These are phyloP conservation scores for Drosophila seguyi DNA, from an alignment of 1,140 invertebrate species.

Conservation along the genomic window DNA sequence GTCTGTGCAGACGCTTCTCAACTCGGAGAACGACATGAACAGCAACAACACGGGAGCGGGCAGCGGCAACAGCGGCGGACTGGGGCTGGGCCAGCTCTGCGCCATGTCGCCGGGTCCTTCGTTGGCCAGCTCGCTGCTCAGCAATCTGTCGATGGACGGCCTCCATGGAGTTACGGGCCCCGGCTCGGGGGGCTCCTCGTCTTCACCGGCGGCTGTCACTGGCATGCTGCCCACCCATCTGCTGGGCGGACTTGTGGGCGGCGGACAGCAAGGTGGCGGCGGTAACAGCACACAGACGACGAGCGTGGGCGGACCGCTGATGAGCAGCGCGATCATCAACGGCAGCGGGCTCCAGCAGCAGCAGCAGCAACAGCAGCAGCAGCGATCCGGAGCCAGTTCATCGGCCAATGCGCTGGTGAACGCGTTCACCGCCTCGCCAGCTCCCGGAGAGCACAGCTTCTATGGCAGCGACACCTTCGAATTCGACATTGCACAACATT, in stretches of 20 bases:
- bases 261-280: slow-evolving; percentile 60
- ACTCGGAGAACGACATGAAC: slow-evolving; percentile 87
- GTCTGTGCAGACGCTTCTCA: slow-evolving; percentile 94
- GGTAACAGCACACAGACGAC: slow-evolving; percentile 68
- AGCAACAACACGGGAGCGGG: slow-evolving; percentile 77
- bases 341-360: slow-evolving; percentile 86
- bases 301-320: slow-evolving; percentile 88
- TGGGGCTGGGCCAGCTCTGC: slow-evolving; percentile 57
- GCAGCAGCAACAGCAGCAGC: slow-evolving; percentile 43
- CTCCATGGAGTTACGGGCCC: slow-evolving; percentile 41
- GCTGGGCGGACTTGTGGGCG: slow-evolving; percentile 77
- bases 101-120: slow-evolving; percentile 77
- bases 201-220: slow-evolving; percentile 36
- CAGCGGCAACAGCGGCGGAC: not conserved
- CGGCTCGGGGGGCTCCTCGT: slow-evolving; percentile 39
- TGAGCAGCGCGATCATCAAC: slow-evolving; percentile 89
- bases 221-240: slow-evolving; percentile 59
- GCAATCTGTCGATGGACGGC: slow-evolving; percentile 73
- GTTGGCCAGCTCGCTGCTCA: slow-evolving; percentile 71
- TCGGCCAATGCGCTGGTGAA: slow-evolving; percentile 65
- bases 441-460: slow-evolving; percentile 66
- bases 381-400: slow-evolving; percentile 75
- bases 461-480: slow-evolving; percentile 76
- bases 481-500: slow-evolving; percentile 83
- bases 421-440: slow-evolving; percentile 72